Percentiles rank a stretch among this genome's conserved stretches.
Evolutionary conservation across 2,888 invertebrate species (phyloP).

Genomic region (Netelia virgata): DNA sequence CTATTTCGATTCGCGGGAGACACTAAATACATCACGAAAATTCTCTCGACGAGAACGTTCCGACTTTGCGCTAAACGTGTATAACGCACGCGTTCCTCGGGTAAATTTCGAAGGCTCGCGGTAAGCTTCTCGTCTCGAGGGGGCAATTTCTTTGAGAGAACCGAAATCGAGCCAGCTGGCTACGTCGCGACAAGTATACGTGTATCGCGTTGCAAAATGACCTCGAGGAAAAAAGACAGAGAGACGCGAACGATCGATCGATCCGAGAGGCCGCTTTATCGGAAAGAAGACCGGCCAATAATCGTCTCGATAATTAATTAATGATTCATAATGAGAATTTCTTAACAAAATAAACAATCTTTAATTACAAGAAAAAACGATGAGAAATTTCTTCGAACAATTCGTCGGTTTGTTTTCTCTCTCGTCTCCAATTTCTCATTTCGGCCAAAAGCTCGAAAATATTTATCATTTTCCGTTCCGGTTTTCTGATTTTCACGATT

Average conservation of each 20-base stretch:
- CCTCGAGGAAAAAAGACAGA: constrained; percentile 22
- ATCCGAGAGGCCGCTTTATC: constrained; percentile 28
- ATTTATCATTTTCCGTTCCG: constrained; percentile 48
- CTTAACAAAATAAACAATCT: no score
- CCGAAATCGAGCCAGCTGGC: constrained; percentile 59
- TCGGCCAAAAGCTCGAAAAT: background rate
- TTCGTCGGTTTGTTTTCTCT: constrained; percentile 7
- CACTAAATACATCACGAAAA: constrained; percentile 40
- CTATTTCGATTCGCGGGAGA: constrained; percentile 53
- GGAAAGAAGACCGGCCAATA: background rate
- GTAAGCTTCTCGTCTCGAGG: constrained; percentile 31
- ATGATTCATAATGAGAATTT: background rate
- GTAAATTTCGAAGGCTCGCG: constrained; percentile 25
- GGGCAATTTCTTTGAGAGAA: background rate
- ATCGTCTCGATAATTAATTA: background rate
- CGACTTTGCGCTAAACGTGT: background rate
- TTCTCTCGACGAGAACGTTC: constrained; percentile 9
- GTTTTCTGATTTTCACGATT: background rate
- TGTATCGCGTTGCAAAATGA: constrained; percentile 28
- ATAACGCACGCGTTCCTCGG: background rate
- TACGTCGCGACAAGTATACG: constrained; percentile 15
- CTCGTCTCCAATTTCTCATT: background rate
- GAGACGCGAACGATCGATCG: constrained; percentile 57
- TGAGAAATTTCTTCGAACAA: background rate
- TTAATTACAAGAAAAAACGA: background rate